Evolutionary conservation across 2,888 invertebrate genomes (phyloP).

Genomic region (Plagodis dolabraria): DNA sequence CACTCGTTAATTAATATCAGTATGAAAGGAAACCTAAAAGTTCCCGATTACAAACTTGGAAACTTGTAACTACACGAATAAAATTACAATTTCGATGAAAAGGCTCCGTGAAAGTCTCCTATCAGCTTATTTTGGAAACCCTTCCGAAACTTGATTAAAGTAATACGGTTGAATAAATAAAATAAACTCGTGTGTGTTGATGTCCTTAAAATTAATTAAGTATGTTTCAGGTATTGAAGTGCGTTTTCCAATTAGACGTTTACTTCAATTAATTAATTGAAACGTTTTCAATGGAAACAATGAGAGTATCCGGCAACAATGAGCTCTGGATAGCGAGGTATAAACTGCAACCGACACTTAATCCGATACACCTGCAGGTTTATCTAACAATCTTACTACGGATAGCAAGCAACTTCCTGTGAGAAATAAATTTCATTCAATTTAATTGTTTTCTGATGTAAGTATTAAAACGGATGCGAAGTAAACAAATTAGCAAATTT

Average conservation of each 20-base stretch:
- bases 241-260: constrained; percentile 18
- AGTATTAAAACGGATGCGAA: constrained; percentile 7
- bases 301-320: background rate
- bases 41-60: constrained; percentile 69
- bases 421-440: no score
- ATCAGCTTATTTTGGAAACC: constrained; percentile 55
- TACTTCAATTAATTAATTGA: constrained; percentile 19
- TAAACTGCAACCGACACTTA: constrained; percentile 2
- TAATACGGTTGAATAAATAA: constrained; percentile 64
- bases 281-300: constrained; percentile 9
- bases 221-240: constrained; percentile 22
- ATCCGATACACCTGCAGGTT: background rate
- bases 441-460: no score
- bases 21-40: constrained; percentile 78
- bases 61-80: constrained; percentile 61
- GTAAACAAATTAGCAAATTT: constrained; percentile 5
- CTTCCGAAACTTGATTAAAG: constrained; percentile 64
- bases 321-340: background rate
- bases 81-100: constrained; percentile 61
- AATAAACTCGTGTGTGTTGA: constrained; percentile 56
- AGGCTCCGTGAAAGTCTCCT: constrained; percentile 57
- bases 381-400: background rate
- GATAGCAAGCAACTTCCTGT: background rate
- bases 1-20: constrained; percentile 76
- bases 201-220: constrained; percentile 41